phyloP scores from a whole-genome alignment of 2,888 invertebrate species.

The Dasypolia templi region DNA sequence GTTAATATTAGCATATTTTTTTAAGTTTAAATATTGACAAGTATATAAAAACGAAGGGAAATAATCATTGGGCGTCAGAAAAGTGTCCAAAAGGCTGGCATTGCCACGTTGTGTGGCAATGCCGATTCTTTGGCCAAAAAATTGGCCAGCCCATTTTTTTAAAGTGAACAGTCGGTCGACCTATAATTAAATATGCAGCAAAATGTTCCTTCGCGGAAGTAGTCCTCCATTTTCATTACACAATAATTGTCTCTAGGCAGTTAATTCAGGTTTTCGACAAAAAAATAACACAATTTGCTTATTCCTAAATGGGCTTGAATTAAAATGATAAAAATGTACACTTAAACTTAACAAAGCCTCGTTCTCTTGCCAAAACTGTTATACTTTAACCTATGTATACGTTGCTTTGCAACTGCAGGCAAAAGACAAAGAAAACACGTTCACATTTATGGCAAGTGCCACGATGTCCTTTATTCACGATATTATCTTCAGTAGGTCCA shows the following conservation, averaged over 20 bases:
- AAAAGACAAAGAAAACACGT: conserved; percentile 20
- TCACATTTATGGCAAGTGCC: conserved; percentile 45
- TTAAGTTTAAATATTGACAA: too few relatives aligned
- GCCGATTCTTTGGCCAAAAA: too few relatives aligned
- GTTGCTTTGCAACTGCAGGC: conserved; percentile 32
- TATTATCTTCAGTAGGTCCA: conserved; percentile 22
- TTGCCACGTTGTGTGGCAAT: background rate
- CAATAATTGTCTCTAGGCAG: too few relatives aligned
- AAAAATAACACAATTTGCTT: background rate
- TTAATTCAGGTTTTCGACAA: background rate
- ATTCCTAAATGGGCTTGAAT: background rate
- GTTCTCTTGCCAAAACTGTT: conserved; percentile 13
- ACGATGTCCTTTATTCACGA: conserved; percentile 19
- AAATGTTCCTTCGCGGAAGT: too few relatives aligned
- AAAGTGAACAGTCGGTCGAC: too few relatives aligned
- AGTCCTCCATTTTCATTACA: too few relatives aligned
- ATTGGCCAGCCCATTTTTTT: too few relatives aligned
- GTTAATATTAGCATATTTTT: too few relatives aligned
- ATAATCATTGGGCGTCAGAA: background rate
- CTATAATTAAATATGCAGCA: too few relatives aligned
- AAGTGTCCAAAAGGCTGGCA: background rate
- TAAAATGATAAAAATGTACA: background rate
- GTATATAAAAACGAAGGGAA: background rate
- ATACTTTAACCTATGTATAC: conserved; percentile 22
- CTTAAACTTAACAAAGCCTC: background rate